Conservation (phyloP, 1,140 invertebrate genomes). For the Camponotus pennsylvanicus region DNA sequence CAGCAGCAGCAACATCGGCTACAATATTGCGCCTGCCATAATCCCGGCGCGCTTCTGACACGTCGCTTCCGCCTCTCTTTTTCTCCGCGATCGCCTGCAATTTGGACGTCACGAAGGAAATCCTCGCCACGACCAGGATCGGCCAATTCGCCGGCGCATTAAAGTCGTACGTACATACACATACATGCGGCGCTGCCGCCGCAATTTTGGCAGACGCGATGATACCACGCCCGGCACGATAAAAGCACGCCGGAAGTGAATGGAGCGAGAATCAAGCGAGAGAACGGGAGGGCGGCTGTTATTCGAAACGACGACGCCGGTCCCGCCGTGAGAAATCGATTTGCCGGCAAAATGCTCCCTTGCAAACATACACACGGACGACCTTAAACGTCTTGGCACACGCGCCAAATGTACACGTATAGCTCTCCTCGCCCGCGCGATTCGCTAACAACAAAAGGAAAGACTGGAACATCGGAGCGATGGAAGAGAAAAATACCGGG, state of each 20-base stretch:
- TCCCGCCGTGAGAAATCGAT: constrained; percentile 77
- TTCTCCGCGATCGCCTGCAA: constrained; percentile 69
- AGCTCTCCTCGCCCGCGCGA: constrained; percentile 36
- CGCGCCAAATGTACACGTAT: constrained; percentile 53
- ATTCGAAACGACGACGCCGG: constrained; percentile 69
- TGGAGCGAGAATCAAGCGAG: constrained; percentile 29
- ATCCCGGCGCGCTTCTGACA: constrained; percentile 55
- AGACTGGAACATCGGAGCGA: constrained; percentile 16
- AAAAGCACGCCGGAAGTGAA: constrained; percentile 69
- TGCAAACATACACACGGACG: constrained; percentile 24
- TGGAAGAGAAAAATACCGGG: constrained; percentile 29
- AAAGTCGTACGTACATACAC: constrained; percentile 57
- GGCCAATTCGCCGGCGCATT: constrained; percentile 66
- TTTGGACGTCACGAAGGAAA: constrained; percentile 67
- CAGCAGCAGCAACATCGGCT: neutral
- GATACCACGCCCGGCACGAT: constrained; percentile 66
- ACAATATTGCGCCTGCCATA: constrained; percentile 58
- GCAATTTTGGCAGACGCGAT: constrained; percentile 74
- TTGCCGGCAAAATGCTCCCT: constrained; percentile 60
- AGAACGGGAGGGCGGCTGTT: constrained; percentile 45
- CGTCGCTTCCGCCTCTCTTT: constrained; percentile 64
- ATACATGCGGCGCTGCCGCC: constrained; percentile 41
- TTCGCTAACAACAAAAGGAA: constrained; percentile 36
- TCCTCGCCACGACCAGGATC: constrained; percentile 17
- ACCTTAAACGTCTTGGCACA: constrained; percentile 72